Percentiles rank a stretch among this genome's conserved stretches.
Conservation (phyloP, 2,888 invertebrate genomes). For the Tridacna crocea region DNA sequence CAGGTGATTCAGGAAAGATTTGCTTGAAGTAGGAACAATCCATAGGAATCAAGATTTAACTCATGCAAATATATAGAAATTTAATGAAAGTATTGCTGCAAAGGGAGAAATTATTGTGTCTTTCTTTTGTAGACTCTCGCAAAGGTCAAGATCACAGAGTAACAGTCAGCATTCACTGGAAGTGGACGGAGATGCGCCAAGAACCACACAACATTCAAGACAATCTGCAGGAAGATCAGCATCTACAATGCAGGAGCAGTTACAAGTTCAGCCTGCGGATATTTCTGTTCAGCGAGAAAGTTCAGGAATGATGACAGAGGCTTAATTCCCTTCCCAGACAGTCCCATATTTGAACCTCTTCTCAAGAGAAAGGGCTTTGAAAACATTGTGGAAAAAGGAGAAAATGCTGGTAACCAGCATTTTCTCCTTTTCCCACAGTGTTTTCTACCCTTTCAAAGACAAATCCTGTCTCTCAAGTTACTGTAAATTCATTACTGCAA, state of each 20-base stretch:
- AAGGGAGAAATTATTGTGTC: too few species aligned
- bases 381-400: too few species aligned
- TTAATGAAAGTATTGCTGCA: neutral
- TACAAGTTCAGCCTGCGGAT: constrained; percentile 52
- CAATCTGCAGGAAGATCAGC: constrained; percentile 8
- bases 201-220: constrained; percentile 49
- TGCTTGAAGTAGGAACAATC: too few species aligned
- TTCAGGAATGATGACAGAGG: constrained; percentile 42
- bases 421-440: too few species aligned
- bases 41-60: too few species aligned
- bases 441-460: too few species aligned
- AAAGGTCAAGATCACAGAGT: constrained; percentile 54
- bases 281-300: constrained; percentile 52
- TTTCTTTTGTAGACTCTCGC: constrained; percentile 48
- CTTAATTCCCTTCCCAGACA: constrained; percentile 19
- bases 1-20: too few species aligned
- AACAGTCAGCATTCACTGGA: constrained; percentile 63
- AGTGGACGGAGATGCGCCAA: constrained; percentile 42
- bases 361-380: neutral
- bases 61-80: neutral
- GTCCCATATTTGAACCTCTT: neutral
- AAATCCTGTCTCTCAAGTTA: too few species aligned
- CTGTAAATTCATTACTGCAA: too few species aligned
- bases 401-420: too few species aligned
- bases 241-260: constrained; percentile 54